phyloP scores from a whole-genome alignment of 1,140 invertebrate species.

The Bacillus rossius region DNA sequence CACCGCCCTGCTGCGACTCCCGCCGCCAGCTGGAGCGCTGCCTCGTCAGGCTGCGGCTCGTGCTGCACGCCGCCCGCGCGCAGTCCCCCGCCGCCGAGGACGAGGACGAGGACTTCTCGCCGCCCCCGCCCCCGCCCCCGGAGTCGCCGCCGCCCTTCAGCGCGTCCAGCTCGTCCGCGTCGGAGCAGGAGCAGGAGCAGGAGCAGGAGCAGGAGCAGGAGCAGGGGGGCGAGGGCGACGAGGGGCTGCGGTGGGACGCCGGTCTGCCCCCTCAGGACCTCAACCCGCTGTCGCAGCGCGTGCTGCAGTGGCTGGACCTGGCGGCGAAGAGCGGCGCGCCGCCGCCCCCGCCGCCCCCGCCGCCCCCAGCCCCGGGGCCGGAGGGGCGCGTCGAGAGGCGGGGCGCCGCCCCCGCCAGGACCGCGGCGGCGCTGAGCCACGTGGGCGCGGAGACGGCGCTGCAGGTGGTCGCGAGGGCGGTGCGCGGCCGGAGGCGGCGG shows the following conservation, averaged over 20 bases:
- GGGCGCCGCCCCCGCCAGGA: neutral
- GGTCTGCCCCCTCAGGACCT: neutral
- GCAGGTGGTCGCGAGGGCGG: neutral
- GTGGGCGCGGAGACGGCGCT: neutral
- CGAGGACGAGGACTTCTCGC: neutral
- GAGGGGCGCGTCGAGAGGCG: neutral
- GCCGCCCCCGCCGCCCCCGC: neutral
- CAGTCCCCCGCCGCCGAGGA: neutral
- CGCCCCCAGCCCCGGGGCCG: neutral
- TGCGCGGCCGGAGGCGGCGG: neutral
- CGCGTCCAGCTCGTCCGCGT: constrained; percentile 5
- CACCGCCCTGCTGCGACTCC: constrained; percentile 6
- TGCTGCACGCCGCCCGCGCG: constrained; percentile 18
- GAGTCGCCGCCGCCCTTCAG: neutral
- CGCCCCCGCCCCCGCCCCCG: neutral
- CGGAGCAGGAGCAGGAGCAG: neutral
- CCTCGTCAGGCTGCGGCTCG: constrained; percentile 37
- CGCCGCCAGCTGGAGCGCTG: constrained; percentile 30
- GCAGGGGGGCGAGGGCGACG: neutral
- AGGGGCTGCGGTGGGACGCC: neutral
- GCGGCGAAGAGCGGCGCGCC: constrained; percentile 33
- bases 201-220: neutral
- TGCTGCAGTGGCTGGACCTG: constrained; percentile 53
- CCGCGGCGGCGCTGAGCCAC: neutral
- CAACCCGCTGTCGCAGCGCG: constrained; percentile 47